These are phyloP conservation scores for Platynereis dumerilii DNA, from an alignment of 2,888 invertebrate genomes.

Conservation along the genomic window DNA sequence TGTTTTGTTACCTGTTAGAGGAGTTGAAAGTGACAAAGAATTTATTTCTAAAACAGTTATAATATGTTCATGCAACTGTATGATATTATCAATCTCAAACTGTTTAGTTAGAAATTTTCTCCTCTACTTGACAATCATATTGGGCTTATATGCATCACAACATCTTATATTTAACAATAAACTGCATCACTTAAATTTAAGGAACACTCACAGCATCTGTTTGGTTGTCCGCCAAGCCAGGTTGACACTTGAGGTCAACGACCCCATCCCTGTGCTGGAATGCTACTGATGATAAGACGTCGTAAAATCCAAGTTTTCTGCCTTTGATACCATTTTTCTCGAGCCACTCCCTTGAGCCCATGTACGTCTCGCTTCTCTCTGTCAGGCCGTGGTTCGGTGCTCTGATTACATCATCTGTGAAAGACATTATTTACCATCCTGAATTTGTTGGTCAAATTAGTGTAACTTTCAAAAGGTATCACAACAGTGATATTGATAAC, in stretches of 20 bases:
- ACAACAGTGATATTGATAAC: too few species aligned
- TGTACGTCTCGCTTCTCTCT: constrained; percentile 54
- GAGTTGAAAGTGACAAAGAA: neutral
- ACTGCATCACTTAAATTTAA: too few species aligned
- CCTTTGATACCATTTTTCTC: constrained; percentile 56
- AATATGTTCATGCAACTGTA: neutral
- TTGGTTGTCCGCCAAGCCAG: constrained; percentile 41
- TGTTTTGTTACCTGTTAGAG: constrained; percentile 48
- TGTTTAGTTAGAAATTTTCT: too few species aligned
- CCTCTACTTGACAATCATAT: too few species aligned
- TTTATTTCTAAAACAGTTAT: neutral
- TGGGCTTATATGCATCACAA: too few species aligned
- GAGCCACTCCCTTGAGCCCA: constrained; percentile 62
- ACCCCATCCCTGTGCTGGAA: constrained; percentile 63
- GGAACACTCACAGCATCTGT: constrained; percentile 62
- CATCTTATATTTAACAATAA: too few species aligned
- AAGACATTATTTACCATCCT: too few species aligned
- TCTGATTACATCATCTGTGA: constrained; percentile 10
- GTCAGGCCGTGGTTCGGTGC: neutral
- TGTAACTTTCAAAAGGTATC: too few species aligned
- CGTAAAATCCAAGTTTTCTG: constrained; percentile 56
- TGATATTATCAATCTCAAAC: neutral
- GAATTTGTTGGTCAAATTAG: too few species aligned
- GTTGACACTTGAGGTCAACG: constrained; percentile 52
- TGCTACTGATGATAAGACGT: constrained; percentile 57